Evolutionary conservation across 2,888 invertebrate genomes (phyloP), one percentile per base, ranked within the genome.

Genomic region (Lasioglossum morio): DNA sequence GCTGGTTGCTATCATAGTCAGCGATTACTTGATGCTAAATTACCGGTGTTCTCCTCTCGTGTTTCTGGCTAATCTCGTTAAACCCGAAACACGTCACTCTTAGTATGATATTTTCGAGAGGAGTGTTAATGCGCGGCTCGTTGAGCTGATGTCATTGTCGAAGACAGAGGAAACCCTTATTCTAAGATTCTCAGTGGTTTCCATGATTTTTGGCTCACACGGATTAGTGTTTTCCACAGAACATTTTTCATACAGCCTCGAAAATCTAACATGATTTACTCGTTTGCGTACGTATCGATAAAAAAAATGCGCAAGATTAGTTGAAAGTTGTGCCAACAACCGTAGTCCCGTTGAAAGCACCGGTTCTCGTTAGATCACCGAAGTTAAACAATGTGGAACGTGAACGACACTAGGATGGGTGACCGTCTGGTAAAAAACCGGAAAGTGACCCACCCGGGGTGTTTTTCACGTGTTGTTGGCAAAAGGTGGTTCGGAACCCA

Each of bases 31-130:
- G 63, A n/a, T 27, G 30, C 53, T 79, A 76, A 85, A 85, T 84
- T 85, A 57, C 85, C 84, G 66, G 72, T 73, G 85, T 60, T 83
- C 46, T 85, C 85, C 66, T 85, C 85, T 73, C 85, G 76, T 27
- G 66, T 85, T 76, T 84, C 79, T 30, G 57, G 57, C 79, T 84
- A 72, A 84, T 85, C 46, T 84, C 40, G 66, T 85, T 84, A 84
- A 79, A 72, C 57, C 73, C 30, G 72, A 66, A 73, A 85, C 72
- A 72, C 72, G 85, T 85, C 85, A 84, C 70, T 79, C 66, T 77
- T 48, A 30, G 69, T 72, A 14, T 43, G 75, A 34, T 46, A 34
- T 53, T 23, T 72, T 66, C 43, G 30, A 46, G 63, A 72, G 43
- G 16, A 34, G 72, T n/a, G 40, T 69, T 69, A 37, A 34, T 37